Evolutionary conservation across 2,888 invertebrate genomes (phyloP), one percentile per base, ranked within the genome.

Genomic region (Drosophila fungiperda): DNA sequence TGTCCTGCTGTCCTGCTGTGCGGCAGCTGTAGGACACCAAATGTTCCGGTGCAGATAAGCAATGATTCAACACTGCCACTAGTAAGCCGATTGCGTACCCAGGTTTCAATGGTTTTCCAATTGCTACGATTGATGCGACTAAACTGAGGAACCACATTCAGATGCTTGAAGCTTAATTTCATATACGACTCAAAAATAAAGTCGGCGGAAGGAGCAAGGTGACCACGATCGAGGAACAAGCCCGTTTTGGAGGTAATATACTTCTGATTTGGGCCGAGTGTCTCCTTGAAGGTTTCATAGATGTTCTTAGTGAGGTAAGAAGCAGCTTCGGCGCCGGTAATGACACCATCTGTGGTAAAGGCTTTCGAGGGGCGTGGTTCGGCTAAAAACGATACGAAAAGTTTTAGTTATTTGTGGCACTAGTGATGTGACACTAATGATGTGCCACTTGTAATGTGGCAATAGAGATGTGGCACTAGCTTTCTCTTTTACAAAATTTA

Each of bases 111-210:
- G 1, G 73, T 70, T 42, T 93, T 91, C 95, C 95, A 95, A 79
- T 95, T 95, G 17, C 93, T 93, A 0, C 91, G 93, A 80, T 95
- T 95, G 76, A 95, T 94, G 0, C 91, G 91, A 58, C 92, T 91
- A 93, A 94, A 94, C 73, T 94, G 94, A 0, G 94, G 94, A 0
- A 94, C 93, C 0, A 91, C 92, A 79, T 94, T 95, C 4, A 94
- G 86, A 72, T 93, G 94, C 73, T 93, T 94, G 83, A 93, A 94
- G 0, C 94, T 94, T 0, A 92, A 92, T 7, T 88, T 83, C 76
- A 94, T 94, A 62, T 94, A 92, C 1, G 90, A 70, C 1, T 89
- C 92, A 74, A 92, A 94, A n/a, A 94, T 91, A 70, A 93, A 93
- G 82, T 94, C 94, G 0, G 91, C 92, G 52, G 93, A 93, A 0